Evolutionary conservation across 2,113 vertebrate genomes (phyloP), one percentile per base, ranked within the genome.

Genomic region (Ranitomeya variabilis): DNA sequence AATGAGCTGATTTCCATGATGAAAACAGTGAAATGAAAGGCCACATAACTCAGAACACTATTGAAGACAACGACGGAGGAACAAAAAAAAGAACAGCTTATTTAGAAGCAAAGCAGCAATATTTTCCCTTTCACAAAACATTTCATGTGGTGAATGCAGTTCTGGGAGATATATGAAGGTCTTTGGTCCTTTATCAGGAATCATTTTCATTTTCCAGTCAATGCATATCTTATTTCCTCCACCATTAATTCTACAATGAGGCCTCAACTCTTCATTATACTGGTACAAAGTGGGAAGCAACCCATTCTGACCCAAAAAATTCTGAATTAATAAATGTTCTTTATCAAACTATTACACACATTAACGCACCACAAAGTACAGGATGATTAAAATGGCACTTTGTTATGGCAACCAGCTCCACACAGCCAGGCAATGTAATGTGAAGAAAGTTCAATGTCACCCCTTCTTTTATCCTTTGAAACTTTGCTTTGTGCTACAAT

Each of bases 161-260:
- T 91, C 85, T 21, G 91, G 88, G 91, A 93, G 90, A 91, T 90
- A 54, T 73, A 93, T 90, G 77, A 93, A 93, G 69, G 89, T n/a
- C 62, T 94, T 92, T 85, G 89, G 86, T 87, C 91, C 91, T 92
- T 91, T 91, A 94, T 92, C 91, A 92, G 93, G 93, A 94, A 94
- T 92, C 92, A 93, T 92, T 94, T 92, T 92, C 84, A 92, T 95
- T 96, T 96, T 94, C 93, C 93, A 94, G 91, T 93, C 92, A 94
- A 94, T 93, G 93, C 91, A 57, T 94, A 94, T 93, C 93, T 94
- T 95, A 95, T 95, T 95, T 96, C 91, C 95, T 94, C 93, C 94
- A 93, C 91, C 94, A 96, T 94, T 96, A 95, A 94, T 94, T 94
- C 94, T 93, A 90, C 92, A 94, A 90, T 91, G 90, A 91, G 90